Base-by-base conservation (phyloP, 2,888 invertebrate species). In the Pomacea canaliculata region DNA sequence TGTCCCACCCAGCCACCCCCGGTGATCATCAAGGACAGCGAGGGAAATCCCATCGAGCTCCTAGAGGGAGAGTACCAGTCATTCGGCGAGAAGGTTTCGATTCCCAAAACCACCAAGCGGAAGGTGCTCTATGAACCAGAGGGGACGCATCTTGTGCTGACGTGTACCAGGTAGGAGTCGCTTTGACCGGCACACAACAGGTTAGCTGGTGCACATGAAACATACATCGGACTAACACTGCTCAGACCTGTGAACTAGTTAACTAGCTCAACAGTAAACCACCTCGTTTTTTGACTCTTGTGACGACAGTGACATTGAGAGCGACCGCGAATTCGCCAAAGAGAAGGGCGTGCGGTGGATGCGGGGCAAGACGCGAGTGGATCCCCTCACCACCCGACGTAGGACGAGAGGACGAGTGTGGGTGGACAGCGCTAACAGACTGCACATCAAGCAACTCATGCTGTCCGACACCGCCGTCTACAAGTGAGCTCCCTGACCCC, bases 21-120 rank as follows among this genome's bases (percentile, higher is more conserved):
- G 18, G 73, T 81, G 7, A 63, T 48, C 10, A 37, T 79, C 92
- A 94, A 87, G 88, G 92, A 85, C 85, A 90, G 70, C 93, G 93
- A 1, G 8, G 88, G 94, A 93, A 67, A 88, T 92, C 16, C 89
- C 88, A 68, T 94, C 93, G 94, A 93, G 92, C 84, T 93, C 8
- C 92, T 93, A 4, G 90, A 91, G 0, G 91, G 92, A 85, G 89
- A 86, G 0, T 85, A 83, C 76, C 86, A 86, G 77, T 84, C 88
- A 3, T 76, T 89, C 70, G 78, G 81, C n/a, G 59, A 66, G 19
- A 73, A 76, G 60, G 73, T 78, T 18, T 46, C 59, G 9, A 13
- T 73, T 4, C 88, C 89, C 13, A 77, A 80, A 0, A 70, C 86
- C 68, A 85, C 87, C 7, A 84, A 83, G 46, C 78, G 89, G 3